These are phyloP conservation scores for Leptodactylus fallax DNA, from an alignment of 2,797 vertebrate species.

Conservation along the genomic window DNA sequence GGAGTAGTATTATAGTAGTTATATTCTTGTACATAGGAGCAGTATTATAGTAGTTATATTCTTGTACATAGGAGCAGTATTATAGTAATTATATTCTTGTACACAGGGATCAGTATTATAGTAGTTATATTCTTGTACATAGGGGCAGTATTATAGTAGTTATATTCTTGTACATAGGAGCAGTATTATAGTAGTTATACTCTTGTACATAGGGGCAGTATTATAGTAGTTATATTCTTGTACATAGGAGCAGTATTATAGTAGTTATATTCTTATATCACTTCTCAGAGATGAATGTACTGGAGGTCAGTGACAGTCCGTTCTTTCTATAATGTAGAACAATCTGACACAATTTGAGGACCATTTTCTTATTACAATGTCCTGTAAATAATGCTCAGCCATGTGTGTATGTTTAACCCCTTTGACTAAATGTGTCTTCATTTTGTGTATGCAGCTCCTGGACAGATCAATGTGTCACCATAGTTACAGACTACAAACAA, in stretches of 20 bases:
- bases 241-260: not conserved
- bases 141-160: slow-evolving; percentile 6
- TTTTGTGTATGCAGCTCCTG: not conserved
- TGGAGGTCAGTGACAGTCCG: not conserved
- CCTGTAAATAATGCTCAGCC: not conserved
- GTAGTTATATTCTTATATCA: slow-evolving; percentile 7
- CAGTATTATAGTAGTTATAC: not conserved
- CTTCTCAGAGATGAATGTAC: not conserved
- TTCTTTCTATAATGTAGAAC: not conserved
- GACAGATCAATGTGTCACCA: not conserved
- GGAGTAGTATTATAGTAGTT: not conserved
- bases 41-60: not conserved
- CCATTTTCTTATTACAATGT: not conserved
- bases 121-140: slow-evolving; percentile 5
- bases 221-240: slow-evolving; percentile 5
- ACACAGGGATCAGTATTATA: slow-evolving; percentile 1
- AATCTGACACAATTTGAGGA: not conserved
- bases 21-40: not conserved
- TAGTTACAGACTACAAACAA: no score
- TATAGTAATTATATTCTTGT: slow-evolving; percentile 7
- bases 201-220: not conserved
- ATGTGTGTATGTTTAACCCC: no score
- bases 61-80: slow-evolving; percentile 11
- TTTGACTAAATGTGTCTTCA: no score
- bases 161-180: not conserved